Conservation (phyloP, 1,140 invertebrate genomes). For the Zaprionus nigranus region DNA sequence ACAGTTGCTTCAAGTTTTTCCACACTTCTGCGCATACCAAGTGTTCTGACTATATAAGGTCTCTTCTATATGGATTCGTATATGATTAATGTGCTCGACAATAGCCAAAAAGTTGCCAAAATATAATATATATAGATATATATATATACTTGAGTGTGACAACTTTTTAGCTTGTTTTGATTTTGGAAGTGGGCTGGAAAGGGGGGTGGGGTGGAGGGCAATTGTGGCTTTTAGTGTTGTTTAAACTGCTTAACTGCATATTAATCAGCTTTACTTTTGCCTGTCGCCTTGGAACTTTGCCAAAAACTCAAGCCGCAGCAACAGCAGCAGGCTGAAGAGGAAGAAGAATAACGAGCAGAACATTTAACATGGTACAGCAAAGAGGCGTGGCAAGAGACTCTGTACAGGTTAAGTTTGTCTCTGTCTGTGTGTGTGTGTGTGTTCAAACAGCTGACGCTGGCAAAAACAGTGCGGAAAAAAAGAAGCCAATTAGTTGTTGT, state of each 20-base stretch:
- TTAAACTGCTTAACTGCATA: constrained; percentile 59
- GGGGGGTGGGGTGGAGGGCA: not conserved
- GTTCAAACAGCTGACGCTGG: constrained; percentile 15
- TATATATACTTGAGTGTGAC: constrained; percentile 28
- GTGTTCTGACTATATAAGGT: not conserved
- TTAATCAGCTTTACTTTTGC: constrained; percentile 52
- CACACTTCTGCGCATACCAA: constrained; percentile 22
- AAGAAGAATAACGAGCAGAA: constrained; percentile 11
- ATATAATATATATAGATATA: not conserved
- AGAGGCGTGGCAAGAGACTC: constrained; percentile 51
- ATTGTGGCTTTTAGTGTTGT: constrained; percentile 47
- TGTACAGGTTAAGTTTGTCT: constrained; percentile 23
- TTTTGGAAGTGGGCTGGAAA: constrained; percentile 13
- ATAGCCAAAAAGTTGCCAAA: constrained; percentile 46
- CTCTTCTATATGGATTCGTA: constrained; percentile 33
- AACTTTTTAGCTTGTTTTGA: constrained; percentile 61
- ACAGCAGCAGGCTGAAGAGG: not conserved
- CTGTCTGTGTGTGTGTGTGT: constrained; percentile 2
- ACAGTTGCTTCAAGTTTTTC: constrained; percentile 22
- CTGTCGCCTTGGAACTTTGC: constrained; percentile 45
- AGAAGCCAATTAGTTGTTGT: constrained; percentile 3
- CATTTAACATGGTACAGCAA: constrained; percentile 49
- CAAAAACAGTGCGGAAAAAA: constrained; percentile 2
- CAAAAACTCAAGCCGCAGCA: constrained; percentile 49
- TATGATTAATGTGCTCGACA: constrained; percentile 55